Evolutionary conservation across 1,140 invertebrate genomes (phyloP).

Genomic region (Augochlora pura): DNA sequence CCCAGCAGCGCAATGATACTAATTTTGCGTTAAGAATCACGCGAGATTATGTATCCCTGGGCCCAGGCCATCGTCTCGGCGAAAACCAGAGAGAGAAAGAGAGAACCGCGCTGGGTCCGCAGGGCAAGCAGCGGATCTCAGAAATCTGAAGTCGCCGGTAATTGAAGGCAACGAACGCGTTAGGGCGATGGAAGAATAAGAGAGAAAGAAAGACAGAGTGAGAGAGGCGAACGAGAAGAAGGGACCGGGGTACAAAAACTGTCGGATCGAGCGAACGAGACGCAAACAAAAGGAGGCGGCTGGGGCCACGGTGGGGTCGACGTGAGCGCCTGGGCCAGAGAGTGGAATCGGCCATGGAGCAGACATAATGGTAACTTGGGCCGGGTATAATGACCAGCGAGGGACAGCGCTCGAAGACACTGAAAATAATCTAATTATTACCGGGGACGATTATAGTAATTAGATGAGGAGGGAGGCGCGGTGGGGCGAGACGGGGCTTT

Average conservation of each 20-base stretch:
- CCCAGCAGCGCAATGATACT: too few relatives aligned
- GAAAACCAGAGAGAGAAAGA: too few relatives aligned
- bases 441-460: conserved; percentile 67
- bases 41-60: too few relatives aligned
- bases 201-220: conserved; percentile 18
- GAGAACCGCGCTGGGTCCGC: too few relatives aligned
- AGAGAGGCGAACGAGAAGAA: too few relatives aligned
- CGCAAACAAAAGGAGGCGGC: conserved; percentile 21
- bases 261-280: background rate
- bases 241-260: conserved; percentile 13
- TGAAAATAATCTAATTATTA: conserved; percentile 71
- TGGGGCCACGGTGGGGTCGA: background rate
- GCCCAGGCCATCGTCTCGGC: too few relatives aligned
- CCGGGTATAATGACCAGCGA: conserved; percentile 48
- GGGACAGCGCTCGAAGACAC: conserved; percentile 54
- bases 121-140: too few relatives aligned
- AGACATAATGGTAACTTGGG: conserved; percentile 65
- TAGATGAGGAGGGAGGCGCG: conserved; percentile 42
- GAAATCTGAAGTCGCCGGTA: background rate
- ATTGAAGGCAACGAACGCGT: background rate
- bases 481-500: background rate
- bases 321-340: conserved; percentile 12
- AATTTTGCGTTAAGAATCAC: too few relatives aligned
- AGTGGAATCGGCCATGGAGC: conserved; percentile 22
- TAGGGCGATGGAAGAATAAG: background rate